Percentiles rank a stretch among this genome's conserved stretches.
Evolutionary conservation across 2,797 vertebrate genomes (phyloP).

Genomic region (Semotilus atromaculatus): DNA sequence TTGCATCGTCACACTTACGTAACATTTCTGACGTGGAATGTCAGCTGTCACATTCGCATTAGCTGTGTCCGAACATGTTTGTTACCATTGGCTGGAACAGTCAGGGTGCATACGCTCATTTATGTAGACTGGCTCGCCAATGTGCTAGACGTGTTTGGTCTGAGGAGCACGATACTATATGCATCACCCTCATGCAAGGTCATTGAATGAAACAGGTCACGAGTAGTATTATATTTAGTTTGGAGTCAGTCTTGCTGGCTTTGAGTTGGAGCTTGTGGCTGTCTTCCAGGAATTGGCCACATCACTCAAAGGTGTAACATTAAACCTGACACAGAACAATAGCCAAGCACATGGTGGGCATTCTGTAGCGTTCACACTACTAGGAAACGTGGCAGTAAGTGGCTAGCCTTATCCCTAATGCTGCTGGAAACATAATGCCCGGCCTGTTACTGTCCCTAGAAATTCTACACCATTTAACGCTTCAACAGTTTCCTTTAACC

Average conservation of each 20-base stretch:
- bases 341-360: slow-evolving; percentile 69
- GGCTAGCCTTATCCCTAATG: slow-evolving; percentile 57
- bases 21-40: slow-evolving; percentile 15
- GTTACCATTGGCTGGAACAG: slow-evolving; percentile 30
- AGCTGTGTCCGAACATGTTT: slow-evolving; percentile 29
- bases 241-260: slow-evolving; percentile 19
- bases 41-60: slow-evolving; percentile 53
- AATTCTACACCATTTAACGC: slow-evolving; percentile 46
- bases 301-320: slow-evolving; percentile 75
- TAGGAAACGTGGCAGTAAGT: slow-evolving; percentile 50
- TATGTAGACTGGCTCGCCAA: background rate
- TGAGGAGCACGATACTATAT: background rate
- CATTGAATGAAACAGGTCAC: slow-evolving; percentile 18
- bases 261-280: slow-evolving; percentile 51
- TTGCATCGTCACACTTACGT: slow-evolving; percentile 12
- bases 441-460: slow-evolving; percentile 54
- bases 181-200: slow-evolving; percentile 25
- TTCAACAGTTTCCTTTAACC: slow-evolving; percentile 42
- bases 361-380: slow-evolving; percentile 59
- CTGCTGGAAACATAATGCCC: slow-evolving; percentile 74
- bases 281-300: slow-evolving; percentile 72
- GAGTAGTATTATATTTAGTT: slow-evolving; percentile 44
- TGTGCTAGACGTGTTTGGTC: slow-evolving; percentile 13
- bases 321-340: slow-evolving; percentile 79
- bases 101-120: slow-evolving; percentile 31